phyloP scores from a whole-genome alignment of 2,888 invertebrate species.

The Alloplasta piceator region DNA sequence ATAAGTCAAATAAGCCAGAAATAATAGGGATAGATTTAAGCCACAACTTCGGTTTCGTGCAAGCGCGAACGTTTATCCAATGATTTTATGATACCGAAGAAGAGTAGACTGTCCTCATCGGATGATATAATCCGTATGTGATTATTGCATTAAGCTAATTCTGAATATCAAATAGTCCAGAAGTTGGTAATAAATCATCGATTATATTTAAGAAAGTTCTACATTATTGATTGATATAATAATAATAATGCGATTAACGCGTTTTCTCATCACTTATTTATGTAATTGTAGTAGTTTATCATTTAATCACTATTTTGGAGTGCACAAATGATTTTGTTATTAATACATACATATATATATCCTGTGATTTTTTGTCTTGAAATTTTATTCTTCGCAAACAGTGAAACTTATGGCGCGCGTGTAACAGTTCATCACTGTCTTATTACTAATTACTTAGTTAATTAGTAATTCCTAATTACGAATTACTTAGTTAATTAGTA shows the following conservation, averaged over 20 bases:
- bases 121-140: slow-evolving; percentile 29
- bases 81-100: slow-evolving; percentile 5
- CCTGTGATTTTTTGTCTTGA: background rate
- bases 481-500: too few relatives aligned
- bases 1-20: too few relatives aligned
- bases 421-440: too few relatives aligned
- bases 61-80: too few relatives aligned
- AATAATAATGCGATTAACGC: slow-evolving; percentile 17
- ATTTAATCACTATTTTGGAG: slow-evolving; percentile 27
- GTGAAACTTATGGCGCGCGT: too few relatives aligned
- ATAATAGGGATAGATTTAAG: too few relatives aligned
- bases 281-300: slow-evolving; percentile 21
- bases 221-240: slow-evolving; percentile 15
- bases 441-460: too few relatives aligned
- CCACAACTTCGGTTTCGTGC: too few relatives aligned
- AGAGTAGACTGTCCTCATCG: slow-evolving; percentile 14
- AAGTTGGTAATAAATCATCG: slow-evolving; percentile 28
- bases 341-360: background rate
- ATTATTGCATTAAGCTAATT: slow-evolving; percentile 28
- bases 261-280: slow-evolving; percentile 12
- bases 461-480: too few relatives aligned
- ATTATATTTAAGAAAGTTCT: slow-evolving; percentile 32
- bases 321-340: slow-evolving; percentile 37
- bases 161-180: slow-evolving; percentile 5
- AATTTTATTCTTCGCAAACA: too few relatives aligned